These are phyloP conservation scores for Lucinisca nassula DNA, from an alignment of 2,888 invertebrate species.

Conservation along the genomic window DNA sequence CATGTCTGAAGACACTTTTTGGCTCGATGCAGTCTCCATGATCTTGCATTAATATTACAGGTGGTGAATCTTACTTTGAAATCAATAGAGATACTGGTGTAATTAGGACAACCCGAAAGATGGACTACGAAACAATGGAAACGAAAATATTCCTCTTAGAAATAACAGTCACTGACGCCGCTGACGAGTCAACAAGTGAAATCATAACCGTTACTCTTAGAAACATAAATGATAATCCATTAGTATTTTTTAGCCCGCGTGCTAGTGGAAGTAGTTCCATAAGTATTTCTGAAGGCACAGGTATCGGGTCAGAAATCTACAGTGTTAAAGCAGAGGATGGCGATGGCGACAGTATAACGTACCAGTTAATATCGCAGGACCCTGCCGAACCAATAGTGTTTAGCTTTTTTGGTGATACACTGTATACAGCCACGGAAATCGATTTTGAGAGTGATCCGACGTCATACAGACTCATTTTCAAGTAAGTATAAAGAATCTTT, in stretches of 20 bases:
- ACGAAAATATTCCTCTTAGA: not conserved
- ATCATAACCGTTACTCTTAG: not conserved
- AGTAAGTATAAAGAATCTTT: not conserved
- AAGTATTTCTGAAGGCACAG: not conserved
- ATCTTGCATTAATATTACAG: too few relatives aligned
- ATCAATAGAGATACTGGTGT: not conserved
- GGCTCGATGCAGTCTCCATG: too few relatives aligned
- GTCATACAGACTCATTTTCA: not conserved
- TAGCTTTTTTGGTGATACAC: not conserved
- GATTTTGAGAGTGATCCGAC: not conserved
- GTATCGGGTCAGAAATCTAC: not conserved
- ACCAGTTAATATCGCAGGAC: not conserved
- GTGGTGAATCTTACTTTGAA: not conserved
- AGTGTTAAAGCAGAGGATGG: not conserved
- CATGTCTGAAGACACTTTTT: too few relatives aligned
- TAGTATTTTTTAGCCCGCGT: not conserved
- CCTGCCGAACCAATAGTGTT: not conserved
- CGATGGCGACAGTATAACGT: not conserved
- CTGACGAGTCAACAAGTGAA: not conserved
- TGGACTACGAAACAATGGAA: not conserved
- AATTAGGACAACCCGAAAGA: not conserved
- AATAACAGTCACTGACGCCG: not conserved
- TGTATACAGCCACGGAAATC: not conserved
- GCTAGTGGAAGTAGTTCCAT: not conserved
- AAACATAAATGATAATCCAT: not conserved